phyloP scores from a whole-genome alignment of 2,113 vertebrate genomes.

The Carlito syrichta region DNA sequence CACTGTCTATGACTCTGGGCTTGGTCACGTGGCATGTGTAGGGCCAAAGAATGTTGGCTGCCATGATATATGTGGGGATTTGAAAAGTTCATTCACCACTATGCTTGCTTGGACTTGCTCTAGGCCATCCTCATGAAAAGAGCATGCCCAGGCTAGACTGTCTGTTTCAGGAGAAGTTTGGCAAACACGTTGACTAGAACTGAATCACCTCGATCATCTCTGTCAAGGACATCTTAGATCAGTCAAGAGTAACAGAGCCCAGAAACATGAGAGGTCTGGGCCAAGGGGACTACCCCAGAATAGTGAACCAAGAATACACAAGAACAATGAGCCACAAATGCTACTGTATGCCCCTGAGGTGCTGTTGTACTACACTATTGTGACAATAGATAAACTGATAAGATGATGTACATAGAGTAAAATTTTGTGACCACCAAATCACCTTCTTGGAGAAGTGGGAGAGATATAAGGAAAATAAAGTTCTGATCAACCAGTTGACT shows the following conservation, averaged over 20 bases:
- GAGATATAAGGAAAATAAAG: not conserved
- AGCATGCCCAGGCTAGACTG: not conserved
- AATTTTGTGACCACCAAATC: not conserved
- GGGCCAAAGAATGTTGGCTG: not conserved
- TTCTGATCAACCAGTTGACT: not conserved
- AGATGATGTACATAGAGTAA: not conserved
- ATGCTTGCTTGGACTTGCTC: not conserved
- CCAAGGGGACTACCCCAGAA: not conserved
- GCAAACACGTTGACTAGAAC: not conserved
- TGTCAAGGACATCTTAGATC: not conserved
- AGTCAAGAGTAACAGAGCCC: not conserved
- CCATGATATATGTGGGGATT: not conserved
- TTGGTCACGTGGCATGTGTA: not conserved
- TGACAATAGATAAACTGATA: not conserved
- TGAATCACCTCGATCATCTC: not conserved
- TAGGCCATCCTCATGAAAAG: not conserved
- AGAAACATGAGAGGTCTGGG: not conserved
- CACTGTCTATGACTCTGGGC: not conserved
- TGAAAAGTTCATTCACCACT: not conserved
- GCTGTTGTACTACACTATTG: not conserved
- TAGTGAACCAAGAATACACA: no score
- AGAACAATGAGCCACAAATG: not conserved
- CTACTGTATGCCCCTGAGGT: not conserved
- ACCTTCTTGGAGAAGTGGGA: not conserved
- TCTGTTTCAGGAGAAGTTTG: not conserved